Base-by-base conservation (phyloP, 2,888 invertebrate species). In the Tortrix viridana region DNA sequence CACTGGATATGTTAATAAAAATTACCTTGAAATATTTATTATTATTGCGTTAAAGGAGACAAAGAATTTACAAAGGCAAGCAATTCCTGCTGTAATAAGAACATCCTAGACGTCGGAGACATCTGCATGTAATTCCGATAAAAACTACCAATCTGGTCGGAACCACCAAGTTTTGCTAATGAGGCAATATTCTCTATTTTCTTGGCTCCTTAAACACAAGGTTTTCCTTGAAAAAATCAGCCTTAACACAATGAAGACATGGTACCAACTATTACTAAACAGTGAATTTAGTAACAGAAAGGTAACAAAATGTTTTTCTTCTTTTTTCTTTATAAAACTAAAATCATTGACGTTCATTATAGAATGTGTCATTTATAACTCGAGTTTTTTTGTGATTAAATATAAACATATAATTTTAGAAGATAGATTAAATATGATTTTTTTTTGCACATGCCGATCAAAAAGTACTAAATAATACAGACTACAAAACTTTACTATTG, bases 161-260 rank as follows among this genome's bases (percentile, higher is more conserved):
- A 14, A 37, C 20, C 50, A 18, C 64, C 73, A 75, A 74, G 74
- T 79, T 70, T 65, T 72, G 68, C 76, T 80, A 80, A 80, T 78
- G 79, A 80, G 67, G 73, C 70, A 62, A 67, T 50, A 37, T 57
- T 23, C 9, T 26, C 5, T 47, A 23, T 48, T 53, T 38, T 46
- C 37, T 6, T 19, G 12, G 26, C 49, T 49, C 49, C n/a, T 41
- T 23, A n/a, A 23, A 41, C 22, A 23, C 5, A 14, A 53, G 32
- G 22, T 41, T 53, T 41, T 65, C 60, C 65, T 41, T 14, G 3
- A 32, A 32, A 12, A 32, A 32, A 12, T 32, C 32, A 9, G 32
- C 32, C 12, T 12, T 9, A 32, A 32, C 32, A 32, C 32, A 32
- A 32, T 32, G 12, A 32, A 32, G 12, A 32, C 32, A 12, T 32